These are phyloP conservation scores for Saturnia pavonia DNA, from an alignment of 2,888 invertebrate genomes.

Conservation along the genomic window DNA sequence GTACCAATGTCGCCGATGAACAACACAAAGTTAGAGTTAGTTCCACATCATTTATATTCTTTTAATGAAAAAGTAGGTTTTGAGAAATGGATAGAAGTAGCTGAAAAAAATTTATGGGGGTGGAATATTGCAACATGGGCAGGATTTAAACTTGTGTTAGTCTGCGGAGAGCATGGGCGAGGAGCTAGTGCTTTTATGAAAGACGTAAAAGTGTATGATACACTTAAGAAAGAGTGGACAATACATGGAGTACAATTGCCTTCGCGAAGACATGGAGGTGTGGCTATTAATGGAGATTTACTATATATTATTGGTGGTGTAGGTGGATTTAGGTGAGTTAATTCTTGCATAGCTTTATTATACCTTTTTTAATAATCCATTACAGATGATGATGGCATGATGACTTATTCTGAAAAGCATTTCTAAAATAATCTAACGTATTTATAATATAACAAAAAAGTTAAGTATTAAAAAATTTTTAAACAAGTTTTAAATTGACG, in stretches of 20 bases:
- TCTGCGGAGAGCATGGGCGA: constrained; percentile 65
- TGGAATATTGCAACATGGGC: constrained; percentile 69
- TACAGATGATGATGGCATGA: no score
- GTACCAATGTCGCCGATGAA: constrained; percentile 56
- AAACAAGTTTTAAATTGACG: no score
- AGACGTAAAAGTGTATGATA: constrained; percentile 66
- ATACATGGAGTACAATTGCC: constrained; percentile 62
- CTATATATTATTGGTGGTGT: constrained; percentile 68
- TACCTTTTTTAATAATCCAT: background rate
- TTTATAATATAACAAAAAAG: no score
- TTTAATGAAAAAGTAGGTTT: constrained; percentile 52
- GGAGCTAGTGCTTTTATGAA: constrained; percentile 64
- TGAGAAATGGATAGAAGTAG: constrained; percentile 60
- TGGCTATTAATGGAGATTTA: constrained; percentile 53
- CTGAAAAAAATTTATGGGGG: constrained; percentile 68
- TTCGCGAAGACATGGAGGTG: constrained; percentile 59
- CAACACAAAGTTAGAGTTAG: constrained; percentile 41
- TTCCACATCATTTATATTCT: constrained; percentile 54
- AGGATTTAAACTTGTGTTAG: constrained; percentile 56
- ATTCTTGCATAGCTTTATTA: background rate
- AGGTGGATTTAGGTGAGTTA: constrained; percentile 70
- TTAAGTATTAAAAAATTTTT: no score
- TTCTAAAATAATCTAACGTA: no score
- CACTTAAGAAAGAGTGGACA: constrained; percentile 59
- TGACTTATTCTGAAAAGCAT: no score